Base-by-base conservation (phyloP, 2,113 vertebrate species). In the Condylura cristata region DNA sequence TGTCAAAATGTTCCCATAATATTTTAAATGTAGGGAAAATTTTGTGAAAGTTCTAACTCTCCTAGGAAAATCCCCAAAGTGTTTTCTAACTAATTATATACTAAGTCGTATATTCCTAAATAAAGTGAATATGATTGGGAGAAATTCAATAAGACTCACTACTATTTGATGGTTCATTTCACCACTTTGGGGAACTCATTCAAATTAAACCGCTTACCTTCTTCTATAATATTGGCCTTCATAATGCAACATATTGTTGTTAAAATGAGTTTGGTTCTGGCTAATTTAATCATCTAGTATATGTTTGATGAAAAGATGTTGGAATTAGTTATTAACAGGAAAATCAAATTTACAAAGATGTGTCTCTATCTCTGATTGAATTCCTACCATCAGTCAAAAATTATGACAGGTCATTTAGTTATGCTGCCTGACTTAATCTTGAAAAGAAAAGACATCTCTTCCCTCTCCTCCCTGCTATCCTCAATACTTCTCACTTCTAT, bases 281-380 rank as follows among this genome's bases (percentile, higher is more conserved):
- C 48, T 48, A 94, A 66, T 84, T 60, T 56, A 63, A 84, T 79
- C 20, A 88, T 56, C 6, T 60, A 51, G 79, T 89, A 88, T 70
- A 12, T 92, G 30, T 72, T 79, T 81, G 17, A 70, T 61, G 34
- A 80, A 86, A 89, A 91, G 2, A 68, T 80, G 39, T 3, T 92
- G 24, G 10, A 74, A 76, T 75, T 75, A 14, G 9, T 44, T 66
- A 79, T 88, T 58, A 80, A 44, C 41, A 89, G 6, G 8, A 65
- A 86, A 39, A 53, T 9, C 1, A 0, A 86, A 76, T 32, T 28
- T 85, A 80, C 89, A 51, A 30, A 4, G 3, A 3, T 34, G 13
- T 2, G n/a, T 66, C 17, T 48, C 2, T 48, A n/a, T 58, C 20
- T 85, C 83, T 83, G 44, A 72, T 11, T 78, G 3, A 84, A 84